Base-by-base conservation (phyloP, 2,888 invertebrate species). In the Troides helena region DNA sequence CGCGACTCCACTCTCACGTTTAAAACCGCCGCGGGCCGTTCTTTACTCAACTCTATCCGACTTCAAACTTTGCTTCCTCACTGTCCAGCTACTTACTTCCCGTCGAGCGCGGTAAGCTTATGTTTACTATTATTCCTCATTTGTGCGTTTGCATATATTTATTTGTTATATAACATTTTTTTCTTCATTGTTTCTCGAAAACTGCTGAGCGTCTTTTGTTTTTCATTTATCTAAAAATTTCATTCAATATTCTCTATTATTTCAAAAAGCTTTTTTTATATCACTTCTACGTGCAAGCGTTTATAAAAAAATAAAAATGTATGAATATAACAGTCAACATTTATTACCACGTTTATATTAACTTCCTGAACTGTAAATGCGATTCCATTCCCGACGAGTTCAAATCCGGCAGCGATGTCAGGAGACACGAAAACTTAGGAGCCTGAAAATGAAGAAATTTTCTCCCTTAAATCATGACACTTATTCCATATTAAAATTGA, bases 61-160 rank as follows among this genome's bases (percentile, higher is more conserved):
- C 74, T 76, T 73, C 72, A 81, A 84, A 84, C 78, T 83, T 83
- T 79, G 73, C 77, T 39, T 75, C 76, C 75, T 74, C 71, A 73
- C 75, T 76, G 75, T 74, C 75, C 10, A 39, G 39, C 39, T 10
- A 69, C 70, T 79, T 78, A 64, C 76, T 78, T 80, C 80, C 72
- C 81, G 71, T 71, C 81, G 75, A 76, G 84, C 77, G 80, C 81
- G 89, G 90, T 90, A 86, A 90, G 90, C 76, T 71, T 79, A 82
- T 84, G 77, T 82, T 85, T 84, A 82, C 75, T 74, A 74, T 79
- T 71, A 78, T 78, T 76, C 74, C 79, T 83, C 78, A 74, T 71
- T 78, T 76, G 79, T 75, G 74, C 72, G 76, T 77, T 80, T 39
- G 1, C 39, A 10, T 39, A 71, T 60, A 74, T 78, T 73, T 76